phyloP scores from a whole-genome alignment of 2,113 vertebrate genomes.

The Callopanchax toddi region DNA sequence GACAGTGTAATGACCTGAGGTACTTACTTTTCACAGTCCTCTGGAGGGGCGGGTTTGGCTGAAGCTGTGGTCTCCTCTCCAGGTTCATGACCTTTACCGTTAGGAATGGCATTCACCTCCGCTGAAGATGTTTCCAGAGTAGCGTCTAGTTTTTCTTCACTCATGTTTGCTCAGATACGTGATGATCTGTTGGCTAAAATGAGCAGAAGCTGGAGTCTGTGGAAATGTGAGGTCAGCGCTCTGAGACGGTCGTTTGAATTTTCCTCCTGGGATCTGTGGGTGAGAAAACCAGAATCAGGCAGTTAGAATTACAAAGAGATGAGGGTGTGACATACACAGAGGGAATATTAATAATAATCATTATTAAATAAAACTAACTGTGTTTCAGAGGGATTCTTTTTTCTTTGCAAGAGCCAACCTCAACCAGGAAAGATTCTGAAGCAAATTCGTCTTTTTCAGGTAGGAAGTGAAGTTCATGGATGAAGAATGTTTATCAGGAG shows the following conservation, averaged over 20 bases:
- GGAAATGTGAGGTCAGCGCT: not conserved
- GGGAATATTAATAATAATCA: not conserved
- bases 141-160: conserved; percentile 62
- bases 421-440: too few species aligned
- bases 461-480: too few species aligned
- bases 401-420: too few species aligned
- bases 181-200: conserved; percentile 10
- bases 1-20: not conserved
- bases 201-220: conserved; percentile 1
- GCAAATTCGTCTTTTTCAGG: too few species aligned
- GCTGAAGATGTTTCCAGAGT: conserved; percentile 60
- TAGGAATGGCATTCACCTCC: conserved; percentile 77
- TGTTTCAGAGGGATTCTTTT: too few species aligned
- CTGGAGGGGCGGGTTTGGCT: conserved; percentile 66
- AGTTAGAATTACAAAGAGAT: too few species aligned
- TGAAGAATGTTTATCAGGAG: too few species aligned
- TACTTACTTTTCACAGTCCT: conserved; percentile 76
- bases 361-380: too few species aligned
- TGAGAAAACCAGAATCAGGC: not conserved
- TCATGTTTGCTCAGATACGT: conserved; percentile 58
- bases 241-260: conserved; percentile 2
- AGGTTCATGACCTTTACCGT: conserved; percentile 79
- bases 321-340: too few species aligned
- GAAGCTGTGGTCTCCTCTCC: conserved; percentile 64
- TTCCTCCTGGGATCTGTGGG: conserved; percentile 45